Conservation (phyloP, 30 jellyfish, hydroid and myxozoan genomes). For the Calvadosia cruxmelitensis region DNA sequence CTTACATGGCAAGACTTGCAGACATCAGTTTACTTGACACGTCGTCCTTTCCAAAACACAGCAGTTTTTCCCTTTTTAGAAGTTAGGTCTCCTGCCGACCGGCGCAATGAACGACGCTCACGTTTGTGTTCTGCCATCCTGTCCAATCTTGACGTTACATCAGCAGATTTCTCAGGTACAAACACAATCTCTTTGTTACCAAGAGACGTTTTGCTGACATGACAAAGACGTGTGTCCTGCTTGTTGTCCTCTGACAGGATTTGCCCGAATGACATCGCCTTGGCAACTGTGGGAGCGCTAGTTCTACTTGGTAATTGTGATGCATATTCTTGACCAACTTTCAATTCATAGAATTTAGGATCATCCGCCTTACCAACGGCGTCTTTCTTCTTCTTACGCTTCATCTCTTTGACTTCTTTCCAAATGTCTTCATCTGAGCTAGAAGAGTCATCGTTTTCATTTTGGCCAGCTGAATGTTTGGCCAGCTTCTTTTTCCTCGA, state of each 20-base stretch:
- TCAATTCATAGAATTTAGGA: slow-evolving; percentile 43
- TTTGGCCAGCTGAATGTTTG: neutral
- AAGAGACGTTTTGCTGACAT: slow-evolving; percentile 53
- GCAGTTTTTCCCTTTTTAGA: slow-evolving; percentile 23
- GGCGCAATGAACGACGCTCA: slow-evolving; percentile 61
- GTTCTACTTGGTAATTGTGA: neutral
- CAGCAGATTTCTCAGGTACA: slow-evolving; percentile 24
- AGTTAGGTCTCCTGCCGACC: slow-evolving; percentile 66
- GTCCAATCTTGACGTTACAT: slow-evolving; percentile 32
- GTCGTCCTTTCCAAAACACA: slow-evolving; percentile 59
- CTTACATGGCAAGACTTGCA: neutral
- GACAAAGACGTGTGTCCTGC: slow-evolving; percentile 10
- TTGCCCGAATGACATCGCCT: slow-evolving; percentile 39
- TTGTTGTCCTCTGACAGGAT: slow-evolving; percentile 18
- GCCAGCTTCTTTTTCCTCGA: slow-evolving; percentile 16
- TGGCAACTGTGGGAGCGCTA: neutral
- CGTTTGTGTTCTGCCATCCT: slow-evolving; percentile 46
- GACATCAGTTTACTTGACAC: slow-evolving; percentile 12
- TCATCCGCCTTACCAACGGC: slow-evolving; percentile 6
- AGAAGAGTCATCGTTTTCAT: slow-evolving; percentile 8
- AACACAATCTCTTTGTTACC: slow-evolving; percentile 80
- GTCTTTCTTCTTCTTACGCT: slow-evolving; percentile 16
- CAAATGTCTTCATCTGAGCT: slow-evolving; percentile 43
- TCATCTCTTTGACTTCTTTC: slow-evolving; percentile 33
- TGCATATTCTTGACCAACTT: slow-evolving; percentile 27